Conservation (phyloP, 2,797 vertebrate genomes). For the Propithecus deckenii region DNA sequence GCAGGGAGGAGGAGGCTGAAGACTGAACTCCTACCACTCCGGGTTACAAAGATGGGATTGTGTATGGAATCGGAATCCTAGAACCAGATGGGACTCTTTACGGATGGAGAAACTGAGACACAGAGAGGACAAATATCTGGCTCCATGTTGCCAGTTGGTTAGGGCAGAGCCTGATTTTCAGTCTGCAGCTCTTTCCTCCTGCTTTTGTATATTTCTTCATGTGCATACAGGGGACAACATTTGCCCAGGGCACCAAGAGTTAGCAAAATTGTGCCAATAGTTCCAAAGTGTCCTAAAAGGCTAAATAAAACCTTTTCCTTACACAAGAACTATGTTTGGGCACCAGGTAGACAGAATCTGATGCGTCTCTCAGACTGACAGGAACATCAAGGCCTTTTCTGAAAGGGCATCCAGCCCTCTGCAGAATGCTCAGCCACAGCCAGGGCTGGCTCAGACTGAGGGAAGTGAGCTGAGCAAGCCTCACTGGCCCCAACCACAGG, state of each 20-base stretch:
- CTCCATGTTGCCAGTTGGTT: background rate
- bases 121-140: background rate
- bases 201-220: background rate
- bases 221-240: background rate
- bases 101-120: background rate
- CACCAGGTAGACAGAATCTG: background rate
- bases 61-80: background rate
- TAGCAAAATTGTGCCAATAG: background rate
- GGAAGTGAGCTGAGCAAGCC: background rate
- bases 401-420: background rate
- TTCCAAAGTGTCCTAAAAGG: background rate
- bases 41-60: background rate
- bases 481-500: background rate
- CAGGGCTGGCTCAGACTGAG: background rate
- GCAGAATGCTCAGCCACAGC: background rate
- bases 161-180: background rate
- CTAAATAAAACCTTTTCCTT: conserved; percentile 2
- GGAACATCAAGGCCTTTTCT: background rate
- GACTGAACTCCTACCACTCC: background rate
- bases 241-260: background rate
- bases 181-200: background rate
- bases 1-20: background rate
- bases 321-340: background rate
- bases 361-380: background rate
- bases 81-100: background rate